Percentiles rank a stretch among this genome's conserved stretches.
These are phyloP conservation scores for Stenolophus ochropezus DNA, from an alignment of 2,888 invertebrate species.

Conservation along the genomic window DNA sequence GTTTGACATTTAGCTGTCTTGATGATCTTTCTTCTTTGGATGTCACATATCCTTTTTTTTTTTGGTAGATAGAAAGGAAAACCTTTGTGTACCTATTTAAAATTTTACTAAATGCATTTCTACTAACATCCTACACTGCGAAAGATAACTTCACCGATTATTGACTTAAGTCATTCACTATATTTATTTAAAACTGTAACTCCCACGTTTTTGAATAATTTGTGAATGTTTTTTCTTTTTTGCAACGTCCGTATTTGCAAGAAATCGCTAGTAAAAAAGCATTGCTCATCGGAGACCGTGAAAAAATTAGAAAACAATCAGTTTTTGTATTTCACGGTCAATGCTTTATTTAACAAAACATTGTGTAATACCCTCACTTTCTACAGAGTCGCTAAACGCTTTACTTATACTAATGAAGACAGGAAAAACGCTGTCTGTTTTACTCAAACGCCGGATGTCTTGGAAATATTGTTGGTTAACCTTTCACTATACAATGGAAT, in stretches of 20 bases:
- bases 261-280: background rate
- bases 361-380: conserved; percentile 47
- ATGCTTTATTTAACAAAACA: conserved; percentile 49
- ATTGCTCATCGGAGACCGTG: conserved; percentile 41
- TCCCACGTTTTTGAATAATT: background rate
- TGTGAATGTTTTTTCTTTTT: background rate
- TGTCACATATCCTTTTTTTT: no score
- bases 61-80: no score
- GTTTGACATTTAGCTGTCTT: no score
- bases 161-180: no score
- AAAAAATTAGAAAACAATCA: conserved; percentile 53
- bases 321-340: conserved; percentile 46
- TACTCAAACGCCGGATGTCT: conserved; percentile 1
- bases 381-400: conserved; percentile 25
- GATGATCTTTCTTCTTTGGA: no score
- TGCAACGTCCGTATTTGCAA: background rate
- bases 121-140: no score
- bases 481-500: conserved; percentile 25
- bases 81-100: no score
- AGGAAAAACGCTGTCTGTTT: conserved; percentile 23
- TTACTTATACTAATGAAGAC: conserved; percentile 41
- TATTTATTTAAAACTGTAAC: no score
- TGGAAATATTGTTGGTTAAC: background rate
- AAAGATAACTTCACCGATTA: no score
- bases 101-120: no score